phyloP scores from a whole-genome alignment of 2,888 invertebrate species.

The Metopia argyrocephala region DNA sequence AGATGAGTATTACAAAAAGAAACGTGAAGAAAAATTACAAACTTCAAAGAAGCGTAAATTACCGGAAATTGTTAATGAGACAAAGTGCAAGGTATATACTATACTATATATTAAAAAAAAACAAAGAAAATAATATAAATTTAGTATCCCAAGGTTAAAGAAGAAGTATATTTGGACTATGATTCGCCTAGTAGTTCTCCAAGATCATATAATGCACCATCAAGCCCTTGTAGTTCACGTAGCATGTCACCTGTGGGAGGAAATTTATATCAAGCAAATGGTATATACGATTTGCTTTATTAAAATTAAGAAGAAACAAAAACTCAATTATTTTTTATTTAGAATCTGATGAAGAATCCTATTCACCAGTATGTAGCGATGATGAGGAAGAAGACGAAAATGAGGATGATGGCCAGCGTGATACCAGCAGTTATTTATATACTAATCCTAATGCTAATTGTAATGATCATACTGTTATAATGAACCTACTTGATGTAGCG shows the following conservation, averaged over 20 bases:
- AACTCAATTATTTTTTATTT: background rate
- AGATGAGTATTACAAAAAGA: conserved; percentile 74
- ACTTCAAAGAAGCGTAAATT: conserved; percentile 74
- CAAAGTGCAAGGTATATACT: conserved; percentile 70
- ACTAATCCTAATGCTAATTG: conserved; percentile 53
- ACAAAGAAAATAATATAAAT: conserved; percentile 20
- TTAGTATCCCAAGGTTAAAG: conserved; percentile 72
- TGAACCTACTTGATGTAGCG: conserved; percentile 75
- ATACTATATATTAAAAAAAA: background rate
- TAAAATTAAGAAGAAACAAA: background rate
- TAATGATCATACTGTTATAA: conserved; percentile 67
- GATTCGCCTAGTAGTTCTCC: conserved; percentile 77
- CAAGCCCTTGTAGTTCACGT: conserved; percentile 77
- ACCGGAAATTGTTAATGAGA: conserved; percentile 66
- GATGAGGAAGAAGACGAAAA: conserved; percentile 75
- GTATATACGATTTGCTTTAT: conserved; percentile 60
- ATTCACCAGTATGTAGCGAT: conserved; percentile 78
- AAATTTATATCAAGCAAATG: conserved; percentile 66
- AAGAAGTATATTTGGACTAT: conserved; percentile 69
- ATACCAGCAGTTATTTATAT: conserved; percentile 48
- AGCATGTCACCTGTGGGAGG: conserved; percentile 75
- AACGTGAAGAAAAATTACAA: conserved; percentile 74
- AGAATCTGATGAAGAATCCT: conserved; percentile 71
- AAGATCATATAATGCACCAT: conserved; percentile 71
- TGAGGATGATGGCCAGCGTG: conserved; percentile 18